Base-by-base conservation (phyloP, 2,888 invertebrate genomes). In the Lepidonotus clava region DNA sequence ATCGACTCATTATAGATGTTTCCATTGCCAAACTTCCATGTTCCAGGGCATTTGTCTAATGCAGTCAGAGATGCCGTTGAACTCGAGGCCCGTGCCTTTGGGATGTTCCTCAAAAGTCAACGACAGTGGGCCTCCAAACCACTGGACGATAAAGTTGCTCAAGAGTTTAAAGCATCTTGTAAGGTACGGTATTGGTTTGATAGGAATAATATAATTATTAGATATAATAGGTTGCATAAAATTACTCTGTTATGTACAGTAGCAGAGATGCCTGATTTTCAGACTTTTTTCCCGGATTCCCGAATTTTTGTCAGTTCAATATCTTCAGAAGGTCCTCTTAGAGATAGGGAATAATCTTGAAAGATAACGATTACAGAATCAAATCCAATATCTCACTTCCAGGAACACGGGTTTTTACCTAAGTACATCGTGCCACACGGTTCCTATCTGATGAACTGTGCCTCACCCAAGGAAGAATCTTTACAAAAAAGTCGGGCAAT, bases 381-480 rank as follows among this genome's bases (percentile, higher is more conserved):
- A n/a, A n/a, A n/a, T n/a, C n/a, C n/a, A 46, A 46, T 18, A 46
- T 11, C 46, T 18, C 8, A 46, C 46, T 86, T 89, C 46, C 87
- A 94, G 92, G 91, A 91, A 38, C 90, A 92, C 83, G 89, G 93
- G 91, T 90, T 92, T 92, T 36, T 93, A 90, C 87, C 95, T 90
- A 88, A 89, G 53, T 85, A 89, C 67, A 91, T 93, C 46, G 87
- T 93, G 4, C 93, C 93, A 0, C 93, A 93, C 88, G 95, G 95
- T 0, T 94, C 94, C 0, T 95, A 95, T 89, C 90, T 95, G 66
- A 90, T 95, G 89, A 95, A 95, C 90, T 93, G 94, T 86, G 95
- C 95, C 5, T 93, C 95, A 2, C 93, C 95, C 1, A 92, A 95
- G 86, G 87, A 89, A 8, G 94, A 94, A 8, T 92, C 91, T 8